A percentile compares a stretch with the other conserved stretches of the same genome.
Evolutionary conservation across 1,140 invertebrate genomes (phyloP).

Genomic region (Caenorhabditis inopinata): DNA sequence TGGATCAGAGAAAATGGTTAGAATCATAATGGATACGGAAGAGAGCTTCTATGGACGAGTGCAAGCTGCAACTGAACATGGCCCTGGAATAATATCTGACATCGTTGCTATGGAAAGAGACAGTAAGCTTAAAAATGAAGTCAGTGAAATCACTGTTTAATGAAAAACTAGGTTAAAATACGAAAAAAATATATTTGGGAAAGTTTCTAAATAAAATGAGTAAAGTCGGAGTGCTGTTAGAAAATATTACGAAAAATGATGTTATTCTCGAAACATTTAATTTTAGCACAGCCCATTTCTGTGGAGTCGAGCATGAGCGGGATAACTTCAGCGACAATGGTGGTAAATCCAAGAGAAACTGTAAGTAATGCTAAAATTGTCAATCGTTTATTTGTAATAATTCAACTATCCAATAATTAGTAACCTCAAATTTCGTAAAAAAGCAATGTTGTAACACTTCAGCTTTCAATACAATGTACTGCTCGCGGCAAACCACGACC

Average conservation of each 20-base stretch:
- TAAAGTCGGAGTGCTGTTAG: no score
- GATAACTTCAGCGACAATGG: background rate
- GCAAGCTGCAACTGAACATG: constrained; percentile 29
- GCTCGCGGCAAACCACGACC: constrained; percentile 34
- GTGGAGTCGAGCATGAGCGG: background rate
- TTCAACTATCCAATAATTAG: background rate
- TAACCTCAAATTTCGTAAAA: background rate
- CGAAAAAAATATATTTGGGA: no score
- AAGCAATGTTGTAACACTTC: no score
- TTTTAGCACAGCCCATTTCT: constrained; percentile 1
- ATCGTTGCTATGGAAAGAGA: constrained; percentile 38
- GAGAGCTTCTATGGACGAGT: constrained; percentile 36
- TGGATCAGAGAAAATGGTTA: background rate
- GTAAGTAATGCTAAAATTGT: background rate
- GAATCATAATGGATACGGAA: constrained; percentile 8
- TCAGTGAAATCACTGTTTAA: no score
- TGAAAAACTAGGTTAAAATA: no score
- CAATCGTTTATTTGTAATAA: background rate
- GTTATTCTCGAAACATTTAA: background rate
- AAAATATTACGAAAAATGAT: no score
- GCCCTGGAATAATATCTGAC: constrained; percentile 40
- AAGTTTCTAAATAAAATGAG: no score
- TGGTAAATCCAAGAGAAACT: constrained; percentile 1
- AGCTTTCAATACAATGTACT: constrained; percentile 30
- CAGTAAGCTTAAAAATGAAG: no score